A percentile compares a stretch with the other conserved stretches of the same genome.
phyloP scores from a whole-genome alignment of 2,113 vertebrate species.

The Callorhinus ursinus region DNA sequence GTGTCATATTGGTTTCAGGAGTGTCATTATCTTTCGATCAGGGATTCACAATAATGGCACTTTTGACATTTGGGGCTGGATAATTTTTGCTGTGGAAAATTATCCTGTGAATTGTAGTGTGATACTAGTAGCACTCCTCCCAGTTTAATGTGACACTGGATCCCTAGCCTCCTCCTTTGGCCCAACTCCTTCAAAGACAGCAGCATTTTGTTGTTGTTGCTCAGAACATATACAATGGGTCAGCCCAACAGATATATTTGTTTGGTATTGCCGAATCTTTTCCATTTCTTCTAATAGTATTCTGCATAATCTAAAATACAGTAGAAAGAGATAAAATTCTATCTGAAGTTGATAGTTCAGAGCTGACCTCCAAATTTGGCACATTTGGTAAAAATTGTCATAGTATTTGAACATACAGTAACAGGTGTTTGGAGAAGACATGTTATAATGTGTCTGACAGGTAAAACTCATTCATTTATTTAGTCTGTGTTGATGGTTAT shows the following conservation, averaged over 20 bases:
- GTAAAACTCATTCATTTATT: background rate
- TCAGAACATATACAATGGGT: background rate
- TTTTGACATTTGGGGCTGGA: background rate
- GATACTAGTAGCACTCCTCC: background rate
- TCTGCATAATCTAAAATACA: background rate
- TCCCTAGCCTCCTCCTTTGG: background rate
- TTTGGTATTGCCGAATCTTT: background rate
- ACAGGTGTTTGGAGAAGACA: conserved; percentile 5
- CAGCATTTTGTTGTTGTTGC: background rate
- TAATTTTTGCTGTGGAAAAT: background rate
- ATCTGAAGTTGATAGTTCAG: background rate
- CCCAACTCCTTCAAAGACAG: background rate
- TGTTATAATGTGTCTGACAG: background rate
- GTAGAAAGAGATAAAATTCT: background rate
- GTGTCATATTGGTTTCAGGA: background rate
- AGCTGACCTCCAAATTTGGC: background rate
- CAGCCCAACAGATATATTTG: background rate
- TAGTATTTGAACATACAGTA: background rate
- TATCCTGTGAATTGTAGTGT: background rate
- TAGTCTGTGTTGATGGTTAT: background rate
- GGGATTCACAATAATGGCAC: background rate
- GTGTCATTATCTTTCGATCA: background rate
- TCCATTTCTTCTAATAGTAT: background rate
- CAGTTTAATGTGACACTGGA: background rate
- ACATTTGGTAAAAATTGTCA: background rate